These are phyloP conservation scores for Tortrix viridana DNA, from an alignment of 2,888 invertebrate genomes.

Conservation along the genomic window DNA sequence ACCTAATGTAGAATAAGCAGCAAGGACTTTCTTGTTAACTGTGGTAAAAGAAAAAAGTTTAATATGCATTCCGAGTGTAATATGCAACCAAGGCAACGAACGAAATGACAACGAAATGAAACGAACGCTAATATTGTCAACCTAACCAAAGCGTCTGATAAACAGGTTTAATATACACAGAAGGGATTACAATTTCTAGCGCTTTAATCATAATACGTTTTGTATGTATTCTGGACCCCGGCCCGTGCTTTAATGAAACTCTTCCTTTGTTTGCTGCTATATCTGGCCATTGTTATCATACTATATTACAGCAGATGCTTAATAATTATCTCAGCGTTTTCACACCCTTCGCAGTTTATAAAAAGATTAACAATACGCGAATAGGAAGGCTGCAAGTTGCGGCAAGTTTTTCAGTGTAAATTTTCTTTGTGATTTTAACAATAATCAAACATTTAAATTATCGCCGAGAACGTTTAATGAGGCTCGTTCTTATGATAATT, in stretches of 20 bases:
- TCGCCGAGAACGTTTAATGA: too few relatives aligned
- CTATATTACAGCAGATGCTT: conserved; percentile 30
- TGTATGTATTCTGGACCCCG: conserved; percentile 61
- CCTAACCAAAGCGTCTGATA: conserved; percentile 26
- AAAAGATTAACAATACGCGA: conserved; percentile 13
- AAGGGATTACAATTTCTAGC: conserved; percentile 36
- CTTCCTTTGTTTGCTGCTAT: conserved; percentile 55
- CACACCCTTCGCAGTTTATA: conserved; percentile 22
- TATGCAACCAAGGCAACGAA: too few relatives aligned
- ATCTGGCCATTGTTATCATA: conserved; percentile 36
- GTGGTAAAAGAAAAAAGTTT: too few relatives aligned
- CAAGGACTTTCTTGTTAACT: too few relatives aligned
- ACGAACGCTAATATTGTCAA: neutral
- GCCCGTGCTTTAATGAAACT: conserved; percentile 62
- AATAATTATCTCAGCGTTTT: conserved; percentile 30
- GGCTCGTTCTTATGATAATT: too few relatives aligned
- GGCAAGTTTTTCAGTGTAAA: too few relatives aligned
- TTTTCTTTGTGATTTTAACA: too few relatives aligned
- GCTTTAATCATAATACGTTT: conserved; percentile 52
- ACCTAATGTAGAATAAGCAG: too few relatives aligned
- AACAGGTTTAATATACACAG: conserved; percentile 38
- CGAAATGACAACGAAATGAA: too few relatives aligned
- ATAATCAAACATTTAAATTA: too few relatives aligned
- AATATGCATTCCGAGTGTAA: too few relatives aligned
- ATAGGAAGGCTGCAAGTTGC: too few relatives aligned